Evolutionary conservation across 2,888 invertebrate genomes (phyloP), one percentile per base, ranked within the genome.

Genomic region (Apodemia zela): DNA sequence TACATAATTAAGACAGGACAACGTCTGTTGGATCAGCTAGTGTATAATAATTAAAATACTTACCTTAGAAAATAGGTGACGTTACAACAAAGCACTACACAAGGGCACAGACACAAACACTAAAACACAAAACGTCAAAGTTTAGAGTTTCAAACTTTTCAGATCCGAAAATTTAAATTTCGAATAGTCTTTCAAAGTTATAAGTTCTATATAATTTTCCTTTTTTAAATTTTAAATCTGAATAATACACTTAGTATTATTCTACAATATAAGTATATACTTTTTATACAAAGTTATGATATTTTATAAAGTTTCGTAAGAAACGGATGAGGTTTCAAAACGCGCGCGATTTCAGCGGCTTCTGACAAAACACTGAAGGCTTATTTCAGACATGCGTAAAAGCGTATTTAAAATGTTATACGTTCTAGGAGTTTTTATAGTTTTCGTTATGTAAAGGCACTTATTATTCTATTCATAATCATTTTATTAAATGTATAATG

Each of bases 371-470:
- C 25, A 51, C 51, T 51, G 51, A 51, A 51, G 51, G 51, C 13
- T 51, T 51, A 21, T 51, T 51, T 51, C 51, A 51, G 51, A 51
- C 51, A 51, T 51, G 51, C 51, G 51, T 51, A 51, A 38, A 38
- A 38, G 18, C 51, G 21, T 17, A 11, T 18, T 18, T 18, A 17
- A 18, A 51, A 21, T 11, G 8, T 51, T 49, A 18, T 18, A 18
- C 11, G 21, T 21, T 21, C 18, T 49, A 33, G 3, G 38, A 38
- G 38, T 38, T 38, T 13, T 11, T 38, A 13, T 11, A 38, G 38
- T 38, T 38, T 38, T 38, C 38, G 3, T 38, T 38, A 38, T 13
- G 38, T 38, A 38, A 38, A 38, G 11, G 11, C 2, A 11, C 11
- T 38, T 38, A 38, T 38, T 2, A 38, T 38, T 38, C 38, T 3